phyloP scores from a whole-genome alignment of 2,888 invertebrate genomes.

The Noctua janthina region DNA sequence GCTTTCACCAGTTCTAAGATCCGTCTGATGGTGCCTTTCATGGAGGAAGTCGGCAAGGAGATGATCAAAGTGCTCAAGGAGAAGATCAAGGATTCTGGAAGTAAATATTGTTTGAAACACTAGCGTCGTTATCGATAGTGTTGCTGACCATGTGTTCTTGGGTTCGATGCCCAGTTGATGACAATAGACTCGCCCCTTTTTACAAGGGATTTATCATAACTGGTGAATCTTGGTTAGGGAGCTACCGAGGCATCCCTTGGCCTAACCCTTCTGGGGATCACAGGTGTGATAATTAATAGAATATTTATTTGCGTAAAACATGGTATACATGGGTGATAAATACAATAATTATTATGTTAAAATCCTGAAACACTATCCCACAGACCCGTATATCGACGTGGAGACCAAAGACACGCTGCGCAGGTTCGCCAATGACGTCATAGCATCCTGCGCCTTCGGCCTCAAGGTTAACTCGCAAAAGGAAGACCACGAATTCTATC shows the following conservation, averaged over 20 bases:
- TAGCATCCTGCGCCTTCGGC: slow-evolving; percentile 89
- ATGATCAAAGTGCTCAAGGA: slow-evolving; percentile 74
- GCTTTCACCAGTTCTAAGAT: slow-evolving; percentile 89
- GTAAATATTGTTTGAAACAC: slow-evolving; percentile 46
- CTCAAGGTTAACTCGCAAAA: slow-evolving; percentile 89
- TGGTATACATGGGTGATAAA: no score
- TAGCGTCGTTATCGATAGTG: background rate
- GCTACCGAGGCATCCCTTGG: background rate
- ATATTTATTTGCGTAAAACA: no score
- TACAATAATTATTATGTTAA: background rate
- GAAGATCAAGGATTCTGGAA: slow-evolving; percentile 62
- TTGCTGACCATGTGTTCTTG: background rate
- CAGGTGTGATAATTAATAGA: background rate
- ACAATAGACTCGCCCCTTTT: background rate
- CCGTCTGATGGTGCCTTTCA: slow-evolving; percentile 81
- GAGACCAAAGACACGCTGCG: slow-evolving; percentile 85
- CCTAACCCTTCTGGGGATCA: background rate
- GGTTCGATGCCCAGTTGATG: background rate
- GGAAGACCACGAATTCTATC: slow-evolving; percentile 89
- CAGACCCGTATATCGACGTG: slow-evolving; percentile 73
- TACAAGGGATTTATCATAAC: background rate
- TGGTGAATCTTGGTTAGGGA: background rate
- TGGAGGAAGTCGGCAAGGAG: slow-evolving; percentile 79
- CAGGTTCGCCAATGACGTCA: slow-evolving; percentile 87
- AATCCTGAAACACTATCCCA: background rate